These are phyloP conservation scores for Euzetes globulus DNA, from an alignment of 2,888 invertebrate species.

Conservation along the genomic window DNA sequence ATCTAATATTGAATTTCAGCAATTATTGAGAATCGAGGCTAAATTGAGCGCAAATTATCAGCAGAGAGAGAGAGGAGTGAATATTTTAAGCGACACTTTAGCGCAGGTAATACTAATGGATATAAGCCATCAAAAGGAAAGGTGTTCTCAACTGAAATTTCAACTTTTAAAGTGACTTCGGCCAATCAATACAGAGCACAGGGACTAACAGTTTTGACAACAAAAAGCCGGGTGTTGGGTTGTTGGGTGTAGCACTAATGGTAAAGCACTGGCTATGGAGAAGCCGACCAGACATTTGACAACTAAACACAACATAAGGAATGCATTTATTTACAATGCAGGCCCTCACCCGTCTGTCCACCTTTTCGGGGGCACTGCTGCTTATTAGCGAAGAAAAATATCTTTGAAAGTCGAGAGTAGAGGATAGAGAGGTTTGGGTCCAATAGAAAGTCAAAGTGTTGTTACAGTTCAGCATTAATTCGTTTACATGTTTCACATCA, in stretches of 20 bases:
- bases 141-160: background rate
- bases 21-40: too few relatives aligned
- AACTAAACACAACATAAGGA: background rate
- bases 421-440: background rate
- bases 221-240: background rate
- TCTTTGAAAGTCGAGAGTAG: background rate
- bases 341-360: conserved; percentile 4
- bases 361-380: background rate
- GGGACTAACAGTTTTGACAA: background rate
- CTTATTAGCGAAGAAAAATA: background rate
- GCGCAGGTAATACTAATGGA: too few relatives aligned
- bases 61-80: too few relatives aligned
- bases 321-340: background rate
- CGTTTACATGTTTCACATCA: background rate
- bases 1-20: too few relatives aligned
- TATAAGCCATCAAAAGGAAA: too few relatives aligned
- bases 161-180: background rate
- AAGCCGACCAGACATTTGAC: background rate
- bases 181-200: background rate
- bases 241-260: conserved; percentile 5
- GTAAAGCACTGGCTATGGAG: background rate
- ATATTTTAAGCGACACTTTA: too few relatives aligned
- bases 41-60: too few relatives aligned
- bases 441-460: conserved; percentile 10
- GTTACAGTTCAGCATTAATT: background rate